These are phyloP conservation scores for Anneissia japonica DNA, from an alignment of 35 echinoderm and acorn worm genomes.

Conservation along the genomic window DNA sequence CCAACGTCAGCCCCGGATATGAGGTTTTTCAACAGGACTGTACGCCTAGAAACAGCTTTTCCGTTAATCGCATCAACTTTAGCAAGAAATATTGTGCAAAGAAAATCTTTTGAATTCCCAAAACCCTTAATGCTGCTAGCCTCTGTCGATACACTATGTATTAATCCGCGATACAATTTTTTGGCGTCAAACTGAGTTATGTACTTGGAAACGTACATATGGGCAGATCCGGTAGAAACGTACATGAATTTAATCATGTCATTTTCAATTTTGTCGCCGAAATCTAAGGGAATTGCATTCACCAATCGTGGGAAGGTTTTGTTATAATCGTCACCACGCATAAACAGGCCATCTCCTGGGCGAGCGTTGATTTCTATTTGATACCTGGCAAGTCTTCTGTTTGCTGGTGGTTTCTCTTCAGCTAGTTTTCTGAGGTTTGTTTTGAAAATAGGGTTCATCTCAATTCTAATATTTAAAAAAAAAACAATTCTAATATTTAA, in stretches of 20 bases:
- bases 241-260: not conserved
- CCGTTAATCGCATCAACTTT: not conserved
- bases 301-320: not conserved
- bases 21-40: not conserved
- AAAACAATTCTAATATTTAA: no score
- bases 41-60: not conserved
- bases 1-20: not conserved
- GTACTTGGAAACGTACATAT: not conserved
- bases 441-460: not conserved
- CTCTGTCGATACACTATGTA: not conserved
- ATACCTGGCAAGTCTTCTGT: not conserved
- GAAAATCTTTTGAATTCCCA: not conserved
- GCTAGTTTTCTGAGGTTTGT: not conserved
- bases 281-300: not conserved
- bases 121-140: not conserved
- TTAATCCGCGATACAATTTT: not conserved
- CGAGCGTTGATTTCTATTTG: not conserved
- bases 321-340: not conserved
- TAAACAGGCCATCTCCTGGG: not conserved
- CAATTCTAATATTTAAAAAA: not conserved
- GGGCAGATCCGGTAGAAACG: not conserved
- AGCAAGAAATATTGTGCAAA: not conserved
- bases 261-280: not conserved
- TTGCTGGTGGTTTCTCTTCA: not conserved
- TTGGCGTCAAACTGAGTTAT: not conserved